Conservation (phyloP, 2,888 invertebrate species). For the Drosophila paramelanica region DNA sequence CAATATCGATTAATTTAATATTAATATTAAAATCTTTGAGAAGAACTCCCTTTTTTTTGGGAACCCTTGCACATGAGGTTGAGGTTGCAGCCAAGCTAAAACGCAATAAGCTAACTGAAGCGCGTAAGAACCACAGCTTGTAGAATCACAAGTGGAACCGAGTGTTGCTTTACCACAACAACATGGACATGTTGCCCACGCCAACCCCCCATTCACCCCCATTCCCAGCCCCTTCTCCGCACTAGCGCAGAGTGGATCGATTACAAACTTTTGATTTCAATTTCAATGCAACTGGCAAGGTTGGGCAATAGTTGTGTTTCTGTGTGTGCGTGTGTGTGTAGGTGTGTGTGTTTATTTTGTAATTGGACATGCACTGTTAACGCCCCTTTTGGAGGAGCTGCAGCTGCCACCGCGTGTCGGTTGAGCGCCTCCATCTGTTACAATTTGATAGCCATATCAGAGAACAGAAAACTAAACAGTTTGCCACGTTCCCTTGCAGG, state of each 20-base stretch:
- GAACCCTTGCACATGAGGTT: background rate
- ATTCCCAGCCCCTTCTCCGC: too few species aligned
- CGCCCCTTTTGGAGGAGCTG: conserved; percentile 20
- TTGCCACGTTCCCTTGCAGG: conserved; percentile 86
- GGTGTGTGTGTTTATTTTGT: conserved; percentile 18
- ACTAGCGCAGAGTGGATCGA: conserved; percentile 9
- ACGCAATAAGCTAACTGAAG: background rate
- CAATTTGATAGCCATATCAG: too few species aligned
- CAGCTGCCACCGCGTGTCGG: conserved; percentile 16
- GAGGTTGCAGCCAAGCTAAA: background rate
- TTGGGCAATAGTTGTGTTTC: conserved; percentile 28
- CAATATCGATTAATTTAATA: too few species aligned
- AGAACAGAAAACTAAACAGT: too few species aligned
- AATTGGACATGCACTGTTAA: conserved; percentile 78
- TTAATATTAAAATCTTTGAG: background rate
- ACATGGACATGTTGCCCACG: background rate
- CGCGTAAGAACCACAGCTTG: background rate
- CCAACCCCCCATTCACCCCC: background rate
- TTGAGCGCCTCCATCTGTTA: conserved; percentile 11
- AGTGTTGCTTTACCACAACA: background rate
- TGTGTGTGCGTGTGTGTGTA: background rate
- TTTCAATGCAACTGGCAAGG: conserved; percentile 41
- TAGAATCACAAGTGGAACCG: conserved; percentile 12
- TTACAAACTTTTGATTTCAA: conserved; percentile 35
- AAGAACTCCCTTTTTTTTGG: background rate